Conservation (phyloP, 2,888 invertebrate genomes). For the Alloscopus bannaensis region DNA sequence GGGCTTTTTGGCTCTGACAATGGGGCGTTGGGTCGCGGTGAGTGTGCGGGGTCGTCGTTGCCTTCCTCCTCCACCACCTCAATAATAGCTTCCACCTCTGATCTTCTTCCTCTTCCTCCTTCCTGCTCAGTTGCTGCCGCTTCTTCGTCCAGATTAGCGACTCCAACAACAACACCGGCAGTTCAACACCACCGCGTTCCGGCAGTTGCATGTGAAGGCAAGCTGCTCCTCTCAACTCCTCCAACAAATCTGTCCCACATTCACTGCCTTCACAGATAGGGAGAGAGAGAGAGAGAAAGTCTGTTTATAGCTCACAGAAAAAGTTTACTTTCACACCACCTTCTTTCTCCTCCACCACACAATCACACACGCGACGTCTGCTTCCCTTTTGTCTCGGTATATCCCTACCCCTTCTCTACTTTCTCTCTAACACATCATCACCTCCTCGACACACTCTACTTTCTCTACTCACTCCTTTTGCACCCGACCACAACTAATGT, state of each 20-base stretch:
- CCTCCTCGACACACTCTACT: background rate
- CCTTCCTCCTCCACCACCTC: slow-evolving; percentile 49
- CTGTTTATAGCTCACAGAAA: no score
- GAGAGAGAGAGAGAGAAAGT: no score
- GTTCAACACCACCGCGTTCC: slow-evolving; percentile 50
- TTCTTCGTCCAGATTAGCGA: slow-evolving; percentile 58
- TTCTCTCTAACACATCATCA: background rate
- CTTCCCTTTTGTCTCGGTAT: slow-evolving; percentile 12
- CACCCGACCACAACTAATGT: background rate
- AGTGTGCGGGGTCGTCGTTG: slow-evolving; percentile 9
- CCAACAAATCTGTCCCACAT: slow-evolving; percentile 18
- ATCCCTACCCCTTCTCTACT: slow-evolving; percentile 5
- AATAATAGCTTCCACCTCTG: slow-evolving; percentile 66
- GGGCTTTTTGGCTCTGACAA: no score
- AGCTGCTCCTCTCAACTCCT: no score
- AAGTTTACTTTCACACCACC: no score
- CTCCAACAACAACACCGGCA: slow-evolving; percentile 40
- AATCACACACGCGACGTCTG: no score
- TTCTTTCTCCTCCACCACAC: no score
- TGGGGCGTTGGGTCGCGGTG: slow-evolving; percentile 28
- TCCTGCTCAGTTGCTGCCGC: slow-evolving; percentile 51
- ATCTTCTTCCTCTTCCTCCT: slow-evolving; percentile 56
- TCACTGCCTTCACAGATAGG: slow-evolving; percentile 19
- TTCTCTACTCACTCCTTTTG: background rate
- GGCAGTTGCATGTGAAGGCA: slow-evolving; percentile 56